These are phyloP conservation scores for Drosophila tristis DNA, from an alignment of 1,140 invertebrate genomes.

Conservation along the genomic window DNA sequence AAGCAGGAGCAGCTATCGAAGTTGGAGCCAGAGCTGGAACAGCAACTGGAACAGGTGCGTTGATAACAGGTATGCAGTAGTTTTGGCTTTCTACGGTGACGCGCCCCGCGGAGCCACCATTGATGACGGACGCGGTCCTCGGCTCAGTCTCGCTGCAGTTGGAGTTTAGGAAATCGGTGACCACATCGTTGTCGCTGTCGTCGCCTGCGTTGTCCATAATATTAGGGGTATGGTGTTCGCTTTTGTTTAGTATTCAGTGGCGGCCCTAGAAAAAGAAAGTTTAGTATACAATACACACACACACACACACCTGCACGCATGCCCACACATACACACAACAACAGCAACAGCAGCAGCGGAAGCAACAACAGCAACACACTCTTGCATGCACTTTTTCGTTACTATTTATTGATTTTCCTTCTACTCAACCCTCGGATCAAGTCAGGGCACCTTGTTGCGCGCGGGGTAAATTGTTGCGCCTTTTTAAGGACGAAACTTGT, in stretches of 20 bases:
- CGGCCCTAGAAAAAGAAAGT: slow-evolving; percentile 75
- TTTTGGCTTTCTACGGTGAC: slow-evolving; percentile 72
- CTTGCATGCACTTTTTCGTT: slow-evolving; percentile 53
- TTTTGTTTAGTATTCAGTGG: slow-evolving; percentile 35
- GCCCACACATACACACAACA: slow-evolving; percentile 23
- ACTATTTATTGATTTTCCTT: slow-evolving; percentile 72
- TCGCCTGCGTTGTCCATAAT: slow-evolving; percentile 68
- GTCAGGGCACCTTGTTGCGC: slow-evolving; percentile 52
- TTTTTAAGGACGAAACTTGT: slow-evolving; percentile 66
- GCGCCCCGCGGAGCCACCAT: slow-evolving; percentile 33
- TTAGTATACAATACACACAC: slow-evolving; percentile 65
- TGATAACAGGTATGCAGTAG: slow-evolving; percentile 79
- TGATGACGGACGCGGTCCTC: slow-evolving; percentile 7
- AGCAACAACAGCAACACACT: slow-evolving; percentile 8
- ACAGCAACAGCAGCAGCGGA: slow-evolving; percentile 2
- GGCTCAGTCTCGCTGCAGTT: slow-evolving; percentile 57
- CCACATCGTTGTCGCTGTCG: slow-evolving; percentile 82
- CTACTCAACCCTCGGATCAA: slow-evolving; percentile 27
- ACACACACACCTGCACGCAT: slow-evolving; percentile 23
- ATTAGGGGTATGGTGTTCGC: slow-evolving; percentile 24
- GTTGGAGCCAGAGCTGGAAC: slow-evolving; percentile 7
- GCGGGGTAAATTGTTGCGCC: slow-evolving; percentile 73
- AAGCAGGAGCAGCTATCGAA: slow-evolving; percentile 21
- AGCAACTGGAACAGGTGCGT: slow-evolving; percentile 44
- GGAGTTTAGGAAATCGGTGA: slow-evolving; percentile 82